A percentile compares a stretch with the other conserved stretches of the same genome.
These are phyloP conservation scores for Pachycephala philippinensis DNA, from an alignment of 2,113 vertebrate species.

Conservation along the genomic window DNA sequence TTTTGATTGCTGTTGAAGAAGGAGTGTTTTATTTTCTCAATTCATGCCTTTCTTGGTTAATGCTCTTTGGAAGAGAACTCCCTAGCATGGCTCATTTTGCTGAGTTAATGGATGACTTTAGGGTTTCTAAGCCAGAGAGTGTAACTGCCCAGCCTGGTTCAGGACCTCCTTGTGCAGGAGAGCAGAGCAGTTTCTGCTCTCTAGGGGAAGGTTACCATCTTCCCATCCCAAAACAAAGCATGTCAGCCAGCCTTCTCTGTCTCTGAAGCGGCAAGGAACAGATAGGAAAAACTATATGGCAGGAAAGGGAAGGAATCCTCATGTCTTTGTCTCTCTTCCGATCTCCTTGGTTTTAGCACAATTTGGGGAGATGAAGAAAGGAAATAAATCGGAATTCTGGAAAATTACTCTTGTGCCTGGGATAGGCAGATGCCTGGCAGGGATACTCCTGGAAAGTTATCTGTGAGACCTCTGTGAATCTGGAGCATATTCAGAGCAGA, in stretches of 20 bases:
- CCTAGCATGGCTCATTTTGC: neutral
- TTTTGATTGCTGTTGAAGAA: neutral
- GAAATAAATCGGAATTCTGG: neutral
- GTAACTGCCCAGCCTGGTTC: neutral
- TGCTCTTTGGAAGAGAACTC: neutral
- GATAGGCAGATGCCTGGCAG: neutral
- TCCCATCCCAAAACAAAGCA: neutral
- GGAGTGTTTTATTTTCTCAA: neutral
- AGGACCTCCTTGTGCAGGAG: neutral
- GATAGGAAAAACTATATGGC: neutral
- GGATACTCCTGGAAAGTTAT: neutral
- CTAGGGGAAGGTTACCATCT: neutral
- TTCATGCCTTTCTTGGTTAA: neutral
- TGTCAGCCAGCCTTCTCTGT: accelerated
- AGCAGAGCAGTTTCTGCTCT: neutral
- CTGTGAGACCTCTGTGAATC: neutral
- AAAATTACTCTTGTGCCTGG: neutral
- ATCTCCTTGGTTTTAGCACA: neutral
- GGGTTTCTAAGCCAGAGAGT: neutral
- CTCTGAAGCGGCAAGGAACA: neutral
- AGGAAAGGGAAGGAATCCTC: neutral
- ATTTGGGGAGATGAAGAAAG: neutral
- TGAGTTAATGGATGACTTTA: neutral
- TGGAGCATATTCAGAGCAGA: neutral
- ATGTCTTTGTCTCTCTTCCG: neutral